Conservation (phyloP, 1,140 invertebrate species). For the Epicauta chinensis region DNA sequence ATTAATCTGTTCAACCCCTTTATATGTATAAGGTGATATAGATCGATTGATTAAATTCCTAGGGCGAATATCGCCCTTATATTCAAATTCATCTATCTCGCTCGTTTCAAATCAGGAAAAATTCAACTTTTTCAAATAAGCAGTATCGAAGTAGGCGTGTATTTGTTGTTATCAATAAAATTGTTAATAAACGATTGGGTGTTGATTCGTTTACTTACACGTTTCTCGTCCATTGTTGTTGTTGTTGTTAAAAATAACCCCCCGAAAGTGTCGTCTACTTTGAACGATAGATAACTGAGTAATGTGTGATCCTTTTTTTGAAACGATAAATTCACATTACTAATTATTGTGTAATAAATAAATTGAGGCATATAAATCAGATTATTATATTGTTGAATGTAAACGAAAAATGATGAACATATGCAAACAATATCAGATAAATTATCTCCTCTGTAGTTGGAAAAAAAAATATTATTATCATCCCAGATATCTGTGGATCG, state of each 20-base stretch:
- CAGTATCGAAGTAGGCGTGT: too few relatives aligned
- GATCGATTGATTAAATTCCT: constrained; percentile 17
- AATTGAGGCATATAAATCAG: constrained; percentile 19
- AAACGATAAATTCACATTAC: constrained; percentile 19
- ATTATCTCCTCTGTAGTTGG: constrained; percentile 12
- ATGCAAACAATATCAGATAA: constrained; percentile 15
- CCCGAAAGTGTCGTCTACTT: constrained; percentile 4
- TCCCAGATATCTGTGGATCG: too few relatives aligned
- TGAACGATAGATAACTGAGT: constrained; percentile 12
- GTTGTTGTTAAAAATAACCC: too few relatives aligned
- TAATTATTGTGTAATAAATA: constrained; percentile 21
- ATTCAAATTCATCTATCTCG: neutral
- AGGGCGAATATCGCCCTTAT: constrained; percentile 19
- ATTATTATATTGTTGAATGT: constrained; percentile 16
- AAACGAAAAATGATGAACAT: constrained; percentile 14
- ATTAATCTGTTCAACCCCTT: constrained; percentile 25
- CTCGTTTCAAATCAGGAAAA: neutral
- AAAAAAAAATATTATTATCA: constrained; percentile 15
- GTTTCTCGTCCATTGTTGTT: constrained; percentile 4
- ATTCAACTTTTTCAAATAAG: too few relatives aligned
- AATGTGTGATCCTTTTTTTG: neutral
- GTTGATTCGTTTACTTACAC: constrained; percentile 6
- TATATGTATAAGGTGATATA: constrained; percentile 21
- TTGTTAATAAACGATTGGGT: neutral
- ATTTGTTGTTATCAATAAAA: too few relatives aligned